Evolutionary conservation across 1,140 invertebrate genomes (phyloP).

Genomic region (Acromyrmex heyeri): DNA sequence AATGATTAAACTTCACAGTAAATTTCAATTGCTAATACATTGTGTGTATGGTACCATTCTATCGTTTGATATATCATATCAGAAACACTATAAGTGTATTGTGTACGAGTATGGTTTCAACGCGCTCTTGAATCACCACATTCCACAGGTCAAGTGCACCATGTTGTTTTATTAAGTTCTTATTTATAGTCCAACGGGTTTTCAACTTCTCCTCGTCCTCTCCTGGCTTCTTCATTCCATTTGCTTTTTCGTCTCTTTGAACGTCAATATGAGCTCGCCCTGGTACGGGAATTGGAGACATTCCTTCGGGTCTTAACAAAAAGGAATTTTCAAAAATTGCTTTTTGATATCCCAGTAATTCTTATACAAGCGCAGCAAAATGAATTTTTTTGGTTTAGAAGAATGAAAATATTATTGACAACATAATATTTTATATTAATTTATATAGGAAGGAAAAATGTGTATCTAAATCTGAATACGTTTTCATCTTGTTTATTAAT

Average conservation of each 20-base stretch:
- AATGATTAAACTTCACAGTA: neutral
- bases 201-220: constrained; percentile 2
- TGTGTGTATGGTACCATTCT: neutral
- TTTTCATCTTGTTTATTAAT: neutral
- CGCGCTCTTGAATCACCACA: neutral
- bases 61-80: constrained; percentile 13
- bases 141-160: constrained; percentile 64
- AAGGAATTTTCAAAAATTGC: constrained; percentile 19
- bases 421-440: neutral
- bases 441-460: neutral
- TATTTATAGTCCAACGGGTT: constrained; percentile 70
- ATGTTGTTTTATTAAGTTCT: constrained; percentile 68
- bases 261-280: constrained; percentile 8
- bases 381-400: constrained; percentile 8
- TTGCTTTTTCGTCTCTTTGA: constrained; percentile 21
- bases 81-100: constrained; percentile 18
- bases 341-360: neutral
- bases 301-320: neutral
- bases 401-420: neutral
- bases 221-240: neutral
- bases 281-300: neutral
- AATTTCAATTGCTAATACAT: neutral
- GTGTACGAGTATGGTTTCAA: constrained; percentile 29
- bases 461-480: neutral
- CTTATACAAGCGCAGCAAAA: neutral